Percentiles rank a stretch among this genome's conserved stretches.
Evolutionary conservation across 2,888 invertebrate species (phyloP).

Genomic region (Platerodrilus igneus): DNA sequence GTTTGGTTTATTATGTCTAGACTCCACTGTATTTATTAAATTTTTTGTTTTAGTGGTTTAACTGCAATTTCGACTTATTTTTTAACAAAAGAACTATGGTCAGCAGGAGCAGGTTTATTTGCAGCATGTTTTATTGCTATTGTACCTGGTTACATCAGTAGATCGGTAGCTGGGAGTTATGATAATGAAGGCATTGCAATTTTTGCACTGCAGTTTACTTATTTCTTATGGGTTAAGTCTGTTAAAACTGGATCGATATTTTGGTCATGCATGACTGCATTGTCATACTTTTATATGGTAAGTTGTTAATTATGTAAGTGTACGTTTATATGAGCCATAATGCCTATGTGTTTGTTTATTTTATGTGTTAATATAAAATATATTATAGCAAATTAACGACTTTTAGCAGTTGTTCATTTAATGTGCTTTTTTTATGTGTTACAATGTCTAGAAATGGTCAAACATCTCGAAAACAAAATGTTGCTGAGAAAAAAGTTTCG

Average conservation of each 20-base stretch:
- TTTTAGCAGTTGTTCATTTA: too few relatives aligned
- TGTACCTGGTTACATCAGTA: slow-evolving; percentile 97
- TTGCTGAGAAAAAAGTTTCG: too few relatives aligned
- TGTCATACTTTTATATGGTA: slow-evolving; percentile 99
- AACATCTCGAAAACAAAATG: too few relatives aligned
- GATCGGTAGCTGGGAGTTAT: slow-evolving; percentile 98
- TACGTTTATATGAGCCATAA: too few relatives aligned
- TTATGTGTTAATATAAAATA: too few relatives aligned
- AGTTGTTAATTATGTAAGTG: too few relatives aligned
- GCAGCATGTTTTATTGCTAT: slow-evolving; percentile 99
- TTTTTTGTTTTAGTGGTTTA: slow-evolving; percentile 71
- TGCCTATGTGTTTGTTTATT: too few relatives aligned
- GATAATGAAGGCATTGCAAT: slow-evolving; percentile 99
- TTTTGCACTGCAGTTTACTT: slow-evolving; percentile 97
- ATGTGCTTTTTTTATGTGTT: too few relatives aligned
- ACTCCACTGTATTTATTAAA: too few relatives aligned
- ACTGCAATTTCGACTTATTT: slow-evolving; percentile 97
- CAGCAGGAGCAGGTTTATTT: slow-evolving; percentile 91
- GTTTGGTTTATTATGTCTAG: too few relatives aligned
- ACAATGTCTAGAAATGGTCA: too few relatives aligned
- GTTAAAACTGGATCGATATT: slow-evolving; percentile 96
- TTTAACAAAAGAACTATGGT: slow-evolving; percentile 96
- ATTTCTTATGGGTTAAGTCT: slow-evolving; percentile 96
- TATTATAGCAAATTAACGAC: too few relatives aligned
- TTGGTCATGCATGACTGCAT: slow-evolving; percentile 90